phyloP scores from a whole-genome alignment of 2,888 invertebrate genomes.

The Lasius platythorax region DNA sequence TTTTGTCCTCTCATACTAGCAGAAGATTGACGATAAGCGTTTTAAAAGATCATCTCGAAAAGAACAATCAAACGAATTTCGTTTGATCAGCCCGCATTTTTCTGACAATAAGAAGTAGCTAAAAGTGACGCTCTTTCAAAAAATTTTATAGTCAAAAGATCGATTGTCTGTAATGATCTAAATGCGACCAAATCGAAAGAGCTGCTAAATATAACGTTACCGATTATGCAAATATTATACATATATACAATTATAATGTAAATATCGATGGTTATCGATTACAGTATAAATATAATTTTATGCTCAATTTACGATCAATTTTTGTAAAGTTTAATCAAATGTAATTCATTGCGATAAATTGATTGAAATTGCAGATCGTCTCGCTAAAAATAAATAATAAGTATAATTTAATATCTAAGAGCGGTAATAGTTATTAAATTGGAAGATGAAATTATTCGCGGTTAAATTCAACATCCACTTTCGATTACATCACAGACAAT shows the following conservation, averaged over 20 bases:
- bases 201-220: neutral
- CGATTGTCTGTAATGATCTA: neutral
- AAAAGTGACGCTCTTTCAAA: neutral
- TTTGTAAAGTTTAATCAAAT: slow-evolving; percentile 18
- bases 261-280: slow-evolving; percentile 12
- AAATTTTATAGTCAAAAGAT: neutral
- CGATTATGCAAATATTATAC: neutral
- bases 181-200: neutral
- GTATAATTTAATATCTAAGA: slow-evolving; percentile 24
- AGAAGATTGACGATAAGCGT: slow-evolving; percentile 25
- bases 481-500: neutral
- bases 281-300: slow-evolving; percentile 14
- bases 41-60: neutral
- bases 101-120: neutral
- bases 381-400: slow-evolving; percentile 14
- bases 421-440: slow-evolving; percentile 23
- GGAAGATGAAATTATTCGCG: slow-evolving; percentile 7
- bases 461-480: neutral
- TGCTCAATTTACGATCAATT: slow-evolving; percentile 22
- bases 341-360: slow-evolving; percentile 29
- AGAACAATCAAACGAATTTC: slow-evolving; percentile 24
- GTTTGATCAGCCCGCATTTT: slow-evolving; percentile 30
- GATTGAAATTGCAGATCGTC: slow-evolving; percentile 13
- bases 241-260: neutral
- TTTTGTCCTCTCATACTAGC: slow-evolving; percentile 53